Evolutionary conservation across 2,113 vertebrate species (phyloP).

Genomic region (Nyctibius bracteatus): DNA sequence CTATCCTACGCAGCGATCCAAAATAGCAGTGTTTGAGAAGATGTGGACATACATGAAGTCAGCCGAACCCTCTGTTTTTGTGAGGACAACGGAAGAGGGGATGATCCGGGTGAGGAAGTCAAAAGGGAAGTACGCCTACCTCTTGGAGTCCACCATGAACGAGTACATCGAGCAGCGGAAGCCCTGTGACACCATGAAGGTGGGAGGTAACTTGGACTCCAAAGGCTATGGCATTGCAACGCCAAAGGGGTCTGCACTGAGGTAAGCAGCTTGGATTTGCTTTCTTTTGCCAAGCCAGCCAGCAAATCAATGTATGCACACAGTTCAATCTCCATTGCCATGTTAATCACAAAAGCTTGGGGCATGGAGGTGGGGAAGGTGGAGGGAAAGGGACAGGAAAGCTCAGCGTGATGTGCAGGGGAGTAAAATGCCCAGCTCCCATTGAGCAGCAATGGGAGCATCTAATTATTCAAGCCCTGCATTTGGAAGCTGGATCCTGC

Average conservation of each 20-base stretch:
- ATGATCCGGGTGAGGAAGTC: constrained; percentile 96
- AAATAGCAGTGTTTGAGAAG: constrained; percentile 99
- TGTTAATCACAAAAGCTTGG: background rate
- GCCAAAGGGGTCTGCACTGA: constrained; percentile 94
- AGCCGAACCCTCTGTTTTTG: constrained; percentile 95
- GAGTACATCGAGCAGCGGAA: constrained; percentile 98
- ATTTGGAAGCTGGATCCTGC: constrained; percentile 50
- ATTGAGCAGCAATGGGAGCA: background rate
- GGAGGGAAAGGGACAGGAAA: background rate
- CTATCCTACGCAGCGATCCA: constrained; percentile 83
- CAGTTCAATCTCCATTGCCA: constrained; percentile 50
- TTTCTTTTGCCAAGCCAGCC: constrained; percentile 14
- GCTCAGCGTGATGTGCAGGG: background rate
- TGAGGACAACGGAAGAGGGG: constrained; percentile 96
- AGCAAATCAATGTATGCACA: constrained; percentile 42
- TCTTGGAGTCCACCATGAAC: constrained; percentile 98
- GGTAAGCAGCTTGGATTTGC: constrained; percentile 80
- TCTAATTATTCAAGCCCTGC: constrained; percentile 46
- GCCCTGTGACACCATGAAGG: constrained; percentile 99
- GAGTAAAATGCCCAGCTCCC: background rate
- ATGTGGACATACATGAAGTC: constrained; percentile 99
- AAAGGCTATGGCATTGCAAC: constrained; percentile 99
- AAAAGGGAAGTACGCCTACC: constrained; percentile 98
- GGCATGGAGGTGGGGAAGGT: background rate
- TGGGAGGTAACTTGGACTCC: constrained; percentile 99